A percentile compares a stretch with the other conserved stretches of the same genome.
Conservation (phyloP, 2,113 vertebrate species). For the Semnornis frantzii region DNA sequence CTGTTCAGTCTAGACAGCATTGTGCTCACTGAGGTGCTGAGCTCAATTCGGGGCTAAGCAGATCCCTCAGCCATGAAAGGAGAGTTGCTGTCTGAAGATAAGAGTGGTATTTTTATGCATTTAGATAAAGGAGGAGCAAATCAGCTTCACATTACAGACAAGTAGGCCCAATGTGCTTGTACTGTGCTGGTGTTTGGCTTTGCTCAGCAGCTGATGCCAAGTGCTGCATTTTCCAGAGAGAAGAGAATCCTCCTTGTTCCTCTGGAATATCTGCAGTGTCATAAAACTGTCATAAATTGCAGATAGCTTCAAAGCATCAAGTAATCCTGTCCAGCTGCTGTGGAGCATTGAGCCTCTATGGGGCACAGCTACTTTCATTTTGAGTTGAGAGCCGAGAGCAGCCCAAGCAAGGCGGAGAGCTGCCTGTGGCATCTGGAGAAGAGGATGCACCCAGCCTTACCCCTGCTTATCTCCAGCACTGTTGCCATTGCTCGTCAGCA, state of each 20-base stretch:
- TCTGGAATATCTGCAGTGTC: constrained; percentile 40
- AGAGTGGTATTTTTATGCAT: neutral
- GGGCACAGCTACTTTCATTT: constrained; percentile 47
- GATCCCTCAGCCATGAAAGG: neutral
- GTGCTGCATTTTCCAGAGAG: neutral
- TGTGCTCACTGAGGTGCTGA: neutral
- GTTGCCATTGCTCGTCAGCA: constrained; percentile 28
- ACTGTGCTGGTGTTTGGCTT: neutral
- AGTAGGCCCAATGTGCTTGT: neutral
- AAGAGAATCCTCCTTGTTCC: constrained; percentile 16
- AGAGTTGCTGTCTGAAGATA: neutral
- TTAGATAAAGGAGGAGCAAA: neutral
- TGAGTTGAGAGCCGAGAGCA: neutral
- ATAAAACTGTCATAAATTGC: constrained; percentile 53
- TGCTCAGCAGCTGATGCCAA: neutral
- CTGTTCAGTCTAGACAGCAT: neutral
- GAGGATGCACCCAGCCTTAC: constrained; percentile 15
- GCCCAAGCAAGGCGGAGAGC: constrained; percentile 14
- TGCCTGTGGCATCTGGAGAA: constrained; percentile 20
- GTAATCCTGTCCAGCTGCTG: constrained; percentile 43
- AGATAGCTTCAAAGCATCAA: constrained; percentile 48
- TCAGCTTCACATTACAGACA: neutral
- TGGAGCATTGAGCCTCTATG: neutral
- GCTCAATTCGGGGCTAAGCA: neutral
- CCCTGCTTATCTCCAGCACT: constrained; percentile 27